Evolutionary conservation across 2,797 vertebrate genomes (phyloP).

Genomic region (Parauchenoglanis punctatus): DNA sequence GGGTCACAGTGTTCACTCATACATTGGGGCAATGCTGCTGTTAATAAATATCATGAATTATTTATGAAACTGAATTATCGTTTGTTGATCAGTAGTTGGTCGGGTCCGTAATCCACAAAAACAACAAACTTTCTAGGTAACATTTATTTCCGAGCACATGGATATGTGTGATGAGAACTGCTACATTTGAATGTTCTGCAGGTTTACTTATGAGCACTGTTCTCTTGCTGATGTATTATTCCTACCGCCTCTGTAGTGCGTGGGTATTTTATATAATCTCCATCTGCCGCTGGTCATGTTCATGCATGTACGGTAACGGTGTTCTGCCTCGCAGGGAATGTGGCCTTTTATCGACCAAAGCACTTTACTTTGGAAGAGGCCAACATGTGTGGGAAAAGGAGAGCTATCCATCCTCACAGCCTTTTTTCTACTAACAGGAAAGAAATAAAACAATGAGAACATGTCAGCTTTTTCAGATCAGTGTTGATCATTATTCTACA

Average conservation of each 20-base stretch:
- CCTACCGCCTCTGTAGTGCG: not conserved
- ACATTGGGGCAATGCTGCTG: not conserved
- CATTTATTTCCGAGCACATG: not conserved
- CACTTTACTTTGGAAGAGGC: constrained; percentile 18
- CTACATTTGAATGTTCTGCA: not conserved
- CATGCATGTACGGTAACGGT: constrained; percentile 24
- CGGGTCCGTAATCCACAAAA: not conserved
- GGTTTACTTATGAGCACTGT: not conserved
- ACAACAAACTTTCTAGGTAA: not conserved
- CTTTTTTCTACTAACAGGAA: not conserved
- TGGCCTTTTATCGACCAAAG: constrained; percentile 24
- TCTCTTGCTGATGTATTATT: constrained; percentile 4
- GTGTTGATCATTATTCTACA: not conserved
- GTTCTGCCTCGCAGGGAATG: not conserved
- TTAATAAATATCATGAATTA: not conserved
- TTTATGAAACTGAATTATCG: not conserved
- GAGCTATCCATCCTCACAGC: not conserved
- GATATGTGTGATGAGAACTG: not conserved
- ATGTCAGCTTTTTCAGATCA: not conserved
- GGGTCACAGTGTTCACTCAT: not conserved
- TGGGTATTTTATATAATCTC: constrained; percentile 32
- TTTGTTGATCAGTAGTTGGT: not conserved
- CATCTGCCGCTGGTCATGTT: constrained; percentile 43
- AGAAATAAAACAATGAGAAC: not conserved
- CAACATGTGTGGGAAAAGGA: constrained; percentile 27